Conservation (phyloP, 2,888 invertebrate species). For the Campoplex nolae region DNA sequence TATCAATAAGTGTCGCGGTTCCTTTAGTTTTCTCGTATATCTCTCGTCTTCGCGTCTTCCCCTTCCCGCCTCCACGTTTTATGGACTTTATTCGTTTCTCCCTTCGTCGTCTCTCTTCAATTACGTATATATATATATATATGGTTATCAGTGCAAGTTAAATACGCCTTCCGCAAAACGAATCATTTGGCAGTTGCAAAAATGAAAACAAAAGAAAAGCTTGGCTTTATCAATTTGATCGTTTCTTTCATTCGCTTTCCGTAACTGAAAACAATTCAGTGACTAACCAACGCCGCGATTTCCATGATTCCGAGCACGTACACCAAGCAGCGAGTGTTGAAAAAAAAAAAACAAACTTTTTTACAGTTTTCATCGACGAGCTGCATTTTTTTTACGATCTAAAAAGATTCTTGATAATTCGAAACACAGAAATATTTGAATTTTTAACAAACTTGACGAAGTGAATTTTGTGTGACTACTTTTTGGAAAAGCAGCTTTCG, state of each 20-base stretch:
- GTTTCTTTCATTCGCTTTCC: slow-evolving; percentile 11
- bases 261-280: slow-evolving; percentile 33
- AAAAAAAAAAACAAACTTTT: not conserved
- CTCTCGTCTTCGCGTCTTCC: slow-evolving; percentile 46
- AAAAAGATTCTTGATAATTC: not conserved
- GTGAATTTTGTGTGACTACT: not conserved
- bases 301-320: slow-evolving; percentile 74
- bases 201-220: not conserved
- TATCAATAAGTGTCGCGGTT: slow-evolving; percentile 74
- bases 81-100: slow-evolving; percentile 67
- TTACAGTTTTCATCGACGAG: not conserved
- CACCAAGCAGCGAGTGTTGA: not conserved
- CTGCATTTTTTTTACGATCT: not conserved
- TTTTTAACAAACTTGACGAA: not conserved
- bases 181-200: slow-evolving; percentile 15
- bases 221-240: not conserved
- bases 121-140: slow-evolving; percentile 81
- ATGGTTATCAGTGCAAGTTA: slow-evolving; percentile 70
- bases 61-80: slow-evolving; percentile 63
- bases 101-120: slow-evolving; percentile 53
- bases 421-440: not conserved
- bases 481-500: not conserved
- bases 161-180: not conserved
- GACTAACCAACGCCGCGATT: slow-evolving; percentile 72
- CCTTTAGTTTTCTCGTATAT: slow-evolving; percentile 66